Evolutionary conservation across 2,888 invertebrate genomes (phyloP), one percentile per base, ranked within the genome.

Genomic region (Drosophila histrio): DNA sequence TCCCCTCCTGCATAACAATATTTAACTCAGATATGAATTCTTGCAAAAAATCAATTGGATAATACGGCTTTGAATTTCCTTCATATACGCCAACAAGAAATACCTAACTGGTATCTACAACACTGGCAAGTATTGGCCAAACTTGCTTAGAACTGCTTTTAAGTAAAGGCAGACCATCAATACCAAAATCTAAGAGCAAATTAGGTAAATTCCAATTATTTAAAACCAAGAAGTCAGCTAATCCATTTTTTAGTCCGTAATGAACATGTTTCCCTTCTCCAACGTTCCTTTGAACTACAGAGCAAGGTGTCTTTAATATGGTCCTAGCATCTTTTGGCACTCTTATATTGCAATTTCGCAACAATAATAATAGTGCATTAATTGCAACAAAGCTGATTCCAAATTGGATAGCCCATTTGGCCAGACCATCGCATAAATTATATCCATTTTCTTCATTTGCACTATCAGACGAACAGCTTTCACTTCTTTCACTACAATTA

Each of bases 181-280:
- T 19, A 47, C 41, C 41, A 24, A 41, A 41, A 19, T 41, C 41
- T 13, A 41, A 21, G 9, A 24, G 7, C 13, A 41, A 41, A 7
- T 41, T 22, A n/a, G 60, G 65, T 54, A 22, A 8, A 26, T 54
- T 68, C 44, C 30, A 46, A 74, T 56, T 46, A 56, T 34, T 63
- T 58, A 46, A 26, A 15, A 26, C 56, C 63, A 52, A 72, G 11
- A 58, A 64, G 5, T 54, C 54, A 21, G 41, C n/a, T 22, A 57
- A 13, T 13, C 46, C 47, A 30, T n/a, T 26, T 15, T 56, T 56
- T 7, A 59, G 8, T 28, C 50, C 58, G 28, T 59, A 50, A 9
- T 34, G 43, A 15, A 50, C 11, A 19, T 53, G 43, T 21, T 0
- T 38, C 0, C 30, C 43, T 19, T 47, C 54, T 17, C 34, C 34